A percentile compares a stretch with the other conserved stretches of the same genome.
Conservation (phyloP, 2,888 invertebrate genomes). For the Harpagoxenus sublaevis region DNA sequence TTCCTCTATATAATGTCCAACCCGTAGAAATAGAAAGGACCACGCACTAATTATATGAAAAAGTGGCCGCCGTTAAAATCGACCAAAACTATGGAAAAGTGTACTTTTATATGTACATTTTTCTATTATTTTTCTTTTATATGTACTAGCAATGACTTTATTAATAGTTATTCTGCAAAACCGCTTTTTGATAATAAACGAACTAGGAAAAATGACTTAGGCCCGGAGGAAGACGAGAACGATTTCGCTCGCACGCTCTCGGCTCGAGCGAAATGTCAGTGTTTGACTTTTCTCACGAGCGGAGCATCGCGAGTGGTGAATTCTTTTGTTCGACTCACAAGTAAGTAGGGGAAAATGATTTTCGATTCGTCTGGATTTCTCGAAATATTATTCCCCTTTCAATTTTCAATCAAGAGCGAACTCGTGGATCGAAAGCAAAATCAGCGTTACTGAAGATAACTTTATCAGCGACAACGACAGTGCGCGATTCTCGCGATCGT, state of each 20-base stretch:
- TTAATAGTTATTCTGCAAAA: not conserved
- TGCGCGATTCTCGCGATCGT: slow-evolving; percentile 21
- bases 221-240: slow-evolving; percentile 12
- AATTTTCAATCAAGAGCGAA: slow-evolving; percentile 58
- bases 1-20: not conserved
- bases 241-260: slow-evolving; percentile 42
- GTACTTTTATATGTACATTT: too few species aligned
- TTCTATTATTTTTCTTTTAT: too few species aligned
- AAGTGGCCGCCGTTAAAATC: too few species aligned
- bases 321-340: slow-evolving; percentile 45
- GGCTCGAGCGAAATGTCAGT: slow-evolving; percentile 80
- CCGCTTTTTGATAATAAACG: not conserved
- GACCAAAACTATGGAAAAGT: too few species aligned
- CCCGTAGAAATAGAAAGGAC: not conserved
- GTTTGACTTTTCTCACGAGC: slow-evolving; percentile 67
- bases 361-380: slow-evolving; percentile 39
- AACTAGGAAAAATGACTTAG: not conserved
- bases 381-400: not conserved
- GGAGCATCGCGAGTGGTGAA: slow-evolving; percentile 62
- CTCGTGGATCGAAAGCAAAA: slow-evolving; percentile 62
- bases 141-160: too few species aligned
- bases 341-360: slow-evolving; percentile 53
- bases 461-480: not conserved
- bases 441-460: slow-evolving; percentile 25
- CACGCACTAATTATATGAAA: too few species aligned